Evolutionary conservation across 2,113 vertebrate species (phyloP), one percentile per base, ranked within the genome.

Genomic region (Engraulis encrasicolus): DNA sequence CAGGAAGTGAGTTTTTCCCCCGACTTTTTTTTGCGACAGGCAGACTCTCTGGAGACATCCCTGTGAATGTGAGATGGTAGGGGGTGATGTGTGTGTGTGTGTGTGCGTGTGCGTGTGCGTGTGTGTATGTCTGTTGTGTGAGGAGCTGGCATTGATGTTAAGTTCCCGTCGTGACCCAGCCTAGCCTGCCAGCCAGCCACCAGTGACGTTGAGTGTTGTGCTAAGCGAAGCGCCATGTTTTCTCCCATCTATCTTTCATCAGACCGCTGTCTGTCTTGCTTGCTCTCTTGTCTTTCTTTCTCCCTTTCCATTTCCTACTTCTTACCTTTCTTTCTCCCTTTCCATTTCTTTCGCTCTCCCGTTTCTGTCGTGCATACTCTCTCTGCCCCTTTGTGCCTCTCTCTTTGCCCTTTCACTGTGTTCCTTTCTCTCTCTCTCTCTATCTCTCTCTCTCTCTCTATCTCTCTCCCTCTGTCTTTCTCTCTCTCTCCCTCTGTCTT

Each of bases 71-170:
- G 37, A 20, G 50, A 45, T 23, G 48, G 54, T 78, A 34, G 48
- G 81, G 61, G 78, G 48, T n/a, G 61, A 52, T 78, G 66, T 40
- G 37, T 78, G 31, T 82, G 17, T 81, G 40, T 6, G 20, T 54
- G 52, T 19, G 52, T 54, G 49, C 20, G 52, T 54, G 52, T 54
- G 52, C 20, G 2, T 9, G 52, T 54, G 52, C 19, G 49, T n/a
- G n/a, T 79, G 17, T 81, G 45, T 61, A n/a, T n/a, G n/a, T n/a
- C n/a, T n/a, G n/a, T n/a, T n/a, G n/a, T n/a, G 82, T 23, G 71
- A 54, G 40, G 4, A 38, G 36, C 23, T 52, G 50, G 50, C 50
- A 52, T 52, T 58, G 54, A 58, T 23, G 54, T n/a, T 3, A 58
- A 58, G 23, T 78, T 19, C 40, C 78, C 40, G 23, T 23, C 19